A percentile compares a stretch with the other conserved stretches of the same genome.
Conservation (phyloP, 1,140 invertebrate genomes). For the Homalodisca vitripennis region DNA sequence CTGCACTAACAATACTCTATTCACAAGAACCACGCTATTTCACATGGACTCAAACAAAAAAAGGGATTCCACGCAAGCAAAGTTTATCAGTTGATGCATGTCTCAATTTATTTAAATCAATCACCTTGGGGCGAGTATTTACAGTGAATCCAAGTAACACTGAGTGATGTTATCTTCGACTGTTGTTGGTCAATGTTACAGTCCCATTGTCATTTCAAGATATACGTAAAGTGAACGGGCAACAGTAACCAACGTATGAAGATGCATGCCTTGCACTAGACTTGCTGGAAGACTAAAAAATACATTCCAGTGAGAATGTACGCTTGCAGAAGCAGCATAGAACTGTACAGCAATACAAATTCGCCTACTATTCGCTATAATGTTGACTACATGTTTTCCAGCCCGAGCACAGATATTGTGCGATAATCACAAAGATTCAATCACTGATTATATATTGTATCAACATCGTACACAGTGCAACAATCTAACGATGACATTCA, state of each 20-base stretch:
- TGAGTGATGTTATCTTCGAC: slow-evolving; percentile 48
- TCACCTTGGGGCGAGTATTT: slow-evolving; percentile 47
- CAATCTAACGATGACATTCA: too few relatives aligned
- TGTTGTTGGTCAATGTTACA: slow-evolving; percentile 48
- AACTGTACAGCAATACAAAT: too few relatives aligned
- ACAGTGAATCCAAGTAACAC: slow-evolving; percentile 47
- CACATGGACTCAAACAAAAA: too few relatives aligned
- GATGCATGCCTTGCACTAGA: slow-evolving; percentile 42
- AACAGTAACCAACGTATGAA: too few relatives aligned
- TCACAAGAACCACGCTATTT: too few relatives aligned
- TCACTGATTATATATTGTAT: too few relatives aligned
- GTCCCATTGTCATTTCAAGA: slow-evolving; percentile 48
- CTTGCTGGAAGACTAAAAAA: slow-evolving; percentile 46
- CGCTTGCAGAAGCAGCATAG: background rate
- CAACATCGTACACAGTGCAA: too few relatives aligned
- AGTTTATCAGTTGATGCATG: slow-evolving; percentile 25
- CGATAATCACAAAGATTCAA: too few relatives aligned
- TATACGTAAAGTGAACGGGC: too few relatives aligned
- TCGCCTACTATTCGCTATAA: too few relatives aligned
- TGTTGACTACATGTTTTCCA: too few relatives aligned
- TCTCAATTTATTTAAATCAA: slow-evolving; percentile 39
- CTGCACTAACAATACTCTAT: slow-evolving; percentile 1
- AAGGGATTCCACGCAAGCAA: background rate
- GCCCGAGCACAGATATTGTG: too few relatives aligned
- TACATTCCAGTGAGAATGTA: slow-evolving; percentile 42